Evolutionary conservation across 2,888 invertebrate species (phyloP).

Genomic region (Horisme vitalbata): DNA sequence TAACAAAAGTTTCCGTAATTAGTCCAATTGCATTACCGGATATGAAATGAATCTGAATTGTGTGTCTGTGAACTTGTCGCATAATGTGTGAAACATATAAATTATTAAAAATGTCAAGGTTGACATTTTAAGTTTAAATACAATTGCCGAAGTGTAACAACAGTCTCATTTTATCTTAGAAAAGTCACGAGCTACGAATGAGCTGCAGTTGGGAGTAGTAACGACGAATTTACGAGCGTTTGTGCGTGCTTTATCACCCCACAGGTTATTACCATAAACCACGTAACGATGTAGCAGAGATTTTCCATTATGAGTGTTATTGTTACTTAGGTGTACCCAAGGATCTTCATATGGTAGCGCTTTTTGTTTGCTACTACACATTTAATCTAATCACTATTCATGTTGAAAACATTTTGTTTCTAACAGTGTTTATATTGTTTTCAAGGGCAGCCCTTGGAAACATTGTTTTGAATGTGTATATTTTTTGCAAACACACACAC

Average conservation of each 20-base stretch:
- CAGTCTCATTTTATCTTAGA: slow-evolving; percentile 37
- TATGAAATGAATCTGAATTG: slow-evolving; percentile 15
- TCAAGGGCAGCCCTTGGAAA: not conserved
- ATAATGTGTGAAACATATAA: slow-evolving; percentile 12
- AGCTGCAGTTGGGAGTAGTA: slow-evolving; percentile 40
- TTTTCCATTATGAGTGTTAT: slow-evolving; percentile 47
- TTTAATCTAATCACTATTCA: too few relatives aligned
- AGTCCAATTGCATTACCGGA: slow-evolving; percentile 22
- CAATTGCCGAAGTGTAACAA: not conserved
- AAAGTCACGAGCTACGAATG: slow-evolving; percentile 45
- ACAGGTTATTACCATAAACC: slow-evolving; percentile 58
- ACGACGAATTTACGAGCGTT: slow-evolving; percentile 57
- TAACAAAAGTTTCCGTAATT: slow-evolving; percentile 5
- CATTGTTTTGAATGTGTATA: not conserved
- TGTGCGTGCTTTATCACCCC: slow-evolving; percentile 71
- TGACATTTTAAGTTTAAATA: slow-evolving; percentile 20
- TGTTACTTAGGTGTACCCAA: slow-evolving; percentile 42
- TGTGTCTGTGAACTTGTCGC: slow-evolving; percentile 12
- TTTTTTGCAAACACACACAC: slow-evolving; percentile 16
- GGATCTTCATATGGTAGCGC: slow-evolving; percentile 37
- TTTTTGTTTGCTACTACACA: too few relatives aligned
- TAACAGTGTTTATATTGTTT: not conserved
- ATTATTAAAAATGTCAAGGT: slow-evolving; percentile 27
- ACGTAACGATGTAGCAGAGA: slow-evolving; percentile 52
- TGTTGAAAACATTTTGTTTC: not conserved